Percentiles rank a stretch among this genome's conserved stretches.
Conservation (phyloP, 2,113 vertebrate genomes). For the Chloroceryle aenea region DNA sequence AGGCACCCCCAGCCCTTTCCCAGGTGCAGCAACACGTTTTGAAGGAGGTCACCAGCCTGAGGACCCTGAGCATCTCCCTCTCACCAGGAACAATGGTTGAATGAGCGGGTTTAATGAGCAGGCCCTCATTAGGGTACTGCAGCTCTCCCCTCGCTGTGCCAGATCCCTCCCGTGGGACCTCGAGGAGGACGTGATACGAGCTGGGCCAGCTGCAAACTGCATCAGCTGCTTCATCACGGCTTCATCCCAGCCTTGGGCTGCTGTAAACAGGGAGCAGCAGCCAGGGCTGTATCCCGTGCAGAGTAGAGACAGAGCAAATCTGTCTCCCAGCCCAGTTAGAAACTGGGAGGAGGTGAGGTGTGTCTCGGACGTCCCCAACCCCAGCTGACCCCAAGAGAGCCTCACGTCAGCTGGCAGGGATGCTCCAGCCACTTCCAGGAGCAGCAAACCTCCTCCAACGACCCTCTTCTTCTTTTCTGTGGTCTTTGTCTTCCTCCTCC, state of each 20-base stretch:
- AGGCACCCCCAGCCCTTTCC: neutral
- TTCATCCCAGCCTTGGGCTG: neutral
- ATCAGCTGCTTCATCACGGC: neutral
- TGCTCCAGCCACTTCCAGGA: neutral
- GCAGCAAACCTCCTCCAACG: neutral
- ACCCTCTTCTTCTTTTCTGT: too few species aligned
- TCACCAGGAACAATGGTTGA: neutral
- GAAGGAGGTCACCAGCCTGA: neutral
- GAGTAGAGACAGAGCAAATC: neutral
- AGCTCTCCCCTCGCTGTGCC: fast-evolving
- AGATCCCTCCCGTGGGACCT: neutral
- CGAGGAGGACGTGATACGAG: fast-evolving
- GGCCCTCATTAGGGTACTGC: neutral
- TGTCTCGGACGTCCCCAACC: neutral
- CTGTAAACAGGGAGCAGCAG: neutral
- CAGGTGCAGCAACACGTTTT: neutral
- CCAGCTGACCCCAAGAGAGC: neutral
- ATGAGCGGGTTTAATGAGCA: neutral
- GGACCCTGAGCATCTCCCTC: neutral
- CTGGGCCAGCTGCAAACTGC: neutral
- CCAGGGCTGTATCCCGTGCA: neutral
- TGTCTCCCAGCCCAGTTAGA: neutral
- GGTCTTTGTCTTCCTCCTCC: neutral
- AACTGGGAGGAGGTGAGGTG: neutral
- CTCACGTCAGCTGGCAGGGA: neutral